These are phyloP conservation scores for Lycocerus yunnanus DNA, from an alignment of 2,888 invertebrate genomes.

Conservation along the genomic window DNA sequence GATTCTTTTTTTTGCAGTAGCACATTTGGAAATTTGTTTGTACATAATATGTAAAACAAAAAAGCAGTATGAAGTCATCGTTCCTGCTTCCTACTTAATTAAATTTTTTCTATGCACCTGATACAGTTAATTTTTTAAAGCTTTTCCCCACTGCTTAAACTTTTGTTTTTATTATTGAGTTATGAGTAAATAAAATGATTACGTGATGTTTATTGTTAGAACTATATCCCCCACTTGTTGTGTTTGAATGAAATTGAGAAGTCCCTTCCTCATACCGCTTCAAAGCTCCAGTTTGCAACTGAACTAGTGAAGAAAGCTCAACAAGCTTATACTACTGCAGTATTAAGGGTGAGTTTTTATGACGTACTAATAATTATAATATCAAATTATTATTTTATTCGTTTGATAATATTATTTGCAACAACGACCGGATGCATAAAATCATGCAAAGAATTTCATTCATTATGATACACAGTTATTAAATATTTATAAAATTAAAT, in stretches of 20 bases:
- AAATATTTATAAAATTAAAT: not conserved
- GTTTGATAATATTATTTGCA: not conserved
- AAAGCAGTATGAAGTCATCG: not conserved
- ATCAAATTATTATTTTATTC: not conserved
- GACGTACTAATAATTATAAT: not conserved
- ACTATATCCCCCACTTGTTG: conserved; percentile 26
- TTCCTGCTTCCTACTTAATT: not conserved
- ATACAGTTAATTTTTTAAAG: not conserved
- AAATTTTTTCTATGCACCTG: not conserved
- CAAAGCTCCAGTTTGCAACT: conserved; percentile 25
- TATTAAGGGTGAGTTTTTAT: not conserved
- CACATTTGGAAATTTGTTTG: not conserved
- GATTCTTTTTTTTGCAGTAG: not conserved
- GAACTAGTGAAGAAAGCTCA: conserved; percentile 27
- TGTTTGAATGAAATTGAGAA: conserved; percentile 20
- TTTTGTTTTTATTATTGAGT: conserved; percentile 4
- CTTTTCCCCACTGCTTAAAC: not conserved
- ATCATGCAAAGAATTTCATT: not conserved
- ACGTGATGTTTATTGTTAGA: conserved; percentile 31
- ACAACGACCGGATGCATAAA: not conserved
- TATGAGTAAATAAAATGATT: conserved; percentile 17
- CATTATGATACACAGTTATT: not conserved
- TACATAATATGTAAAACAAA: too few species aligned
- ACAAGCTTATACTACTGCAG: not conserved
- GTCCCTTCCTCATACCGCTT: conserved; percentile 24